Percentiles rank a stretch among this genome's conserved stretches.
Evolutionary conservation across 2,888 invertebrate species (phyloP).

Genomic region (Vesta saturnalis): DNA sequence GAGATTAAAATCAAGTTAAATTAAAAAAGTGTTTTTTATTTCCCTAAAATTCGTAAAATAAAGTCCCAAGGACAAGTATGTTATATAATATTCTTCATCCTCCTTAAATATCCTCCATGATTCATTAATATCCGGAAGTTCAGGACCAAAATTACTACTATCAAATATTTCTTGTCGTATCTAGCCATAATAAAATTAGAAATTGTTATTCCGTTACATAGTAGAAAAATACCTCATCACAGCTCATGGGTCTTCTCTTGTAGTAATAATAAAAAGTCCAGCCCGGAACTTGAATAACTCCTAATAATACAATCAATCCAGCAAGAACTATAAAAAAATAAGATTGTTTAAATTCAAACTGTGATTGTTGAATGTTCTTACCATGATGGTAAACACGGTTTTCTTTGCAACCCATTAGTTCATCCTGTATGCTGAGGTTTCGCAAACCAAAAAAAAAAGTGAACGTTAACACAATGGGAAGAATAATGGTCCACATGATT

Average conservation of each 20-base stretch:
- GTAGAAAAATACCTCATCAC: background rate
- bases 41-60: too few relatives aligned
- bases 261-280: background rate
- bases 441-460: too few relatives aligned
- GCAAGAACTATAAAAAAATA: background rate
- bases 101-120: conserved; percentile 2
- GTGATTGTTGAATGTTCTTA: too few relatives aligned
- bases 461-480: background rate
- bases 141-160: background rate
- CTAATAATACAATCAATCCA: background rate
- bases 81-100: too few relatives aligned
- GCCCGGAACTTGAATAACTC: background rate
- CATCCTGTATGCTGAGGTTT: too few relatives aligned
- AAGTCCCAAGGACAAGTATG: too few relatives aligned
- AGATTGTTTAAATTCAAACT: background rate
- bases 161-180: background rate
- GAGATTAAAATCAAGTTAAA: too few relatives aligned
- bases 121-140: background rate
- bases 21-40: too few relatives aligned
- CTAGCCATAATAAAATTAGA: background rate
- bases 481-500: background rate
- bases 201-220: background rate
- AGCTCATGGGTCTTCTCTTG: background rate
- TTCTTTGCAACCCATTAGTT: too few relatives aligned
- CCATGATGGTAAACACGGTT: too few relatives aligned